These are phyloP conservation scores for Scaptomyza pallida DNA, from an alignment of 1,140 invertebrate species.

Conservation along the genomic window DNA sequence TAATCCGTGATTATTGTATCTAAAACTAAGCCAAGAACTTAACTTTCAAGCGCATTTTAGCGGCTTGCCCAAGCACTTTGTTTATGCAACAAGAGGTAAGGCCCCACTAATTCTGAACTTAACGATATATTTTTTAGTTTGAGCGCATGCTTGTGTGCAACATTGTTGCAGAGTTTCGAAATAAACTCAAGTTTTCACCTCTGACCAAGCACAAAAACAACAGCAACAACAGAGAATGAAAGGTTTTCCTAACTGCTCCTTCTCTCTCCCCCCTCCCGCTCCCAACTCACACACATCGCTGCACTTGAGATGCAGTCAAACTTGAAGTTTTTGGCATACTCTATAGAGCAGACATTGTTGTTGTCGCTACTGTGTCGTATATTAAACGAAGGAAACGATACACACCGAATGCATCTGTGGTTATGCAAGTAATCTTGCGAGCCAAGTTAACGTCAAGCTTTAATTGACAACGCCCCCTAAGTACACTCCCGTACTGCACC, in stretches of 20 bases:
- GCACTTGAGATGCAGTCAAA: conserved; percentile 58
- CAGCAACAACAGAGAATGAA: conserved; percentile 36
- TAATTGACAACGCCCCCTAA: conserved; percentile 71
- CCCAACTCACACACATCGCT: conserved; percentile 51
- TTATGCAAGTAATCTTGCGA: conserved; percentile 41
- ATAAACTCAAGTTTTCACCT: conserved; percentile 62
- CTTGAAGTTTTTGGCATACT: conserved; percentile 49
- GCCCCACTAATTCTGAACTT: conserved; percentile 27
- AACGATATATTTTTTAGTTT: conserved; percentile 18
- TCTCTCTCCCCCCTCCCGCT: background rate
- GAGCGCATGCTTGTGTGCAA: conserved; percentile 16
- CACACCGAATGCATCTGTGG: conserved; percentile 23
- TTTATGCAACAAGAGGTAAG: background rate
- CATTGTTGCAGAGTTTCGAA: conserved; percentile 19
- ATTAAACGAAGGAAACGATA: conserved; percentile 58
- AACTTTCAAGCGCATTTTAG: no score
- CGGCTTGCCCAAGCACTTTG: background rate
- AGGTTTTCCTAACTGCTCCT: conserved; percentile 3
- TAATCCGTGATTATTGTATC: background rate
- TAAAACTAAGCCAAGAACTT: background rate
- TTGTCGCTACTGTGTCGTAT: conserved; percentile 42
- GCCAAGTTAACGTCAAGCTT: conserved; percentile 67
- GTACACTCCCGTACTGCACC: conserved; percentile 11
- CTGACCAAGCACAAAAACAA: conserved; percentile 48
- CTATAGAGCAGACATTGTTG: conserved; percentile 47